These are phyloP conservation scores for Tyria jacobaeae DNA, from an alignment of 2,888 invertebrate species.

Conservation along the genomic window DNA sequence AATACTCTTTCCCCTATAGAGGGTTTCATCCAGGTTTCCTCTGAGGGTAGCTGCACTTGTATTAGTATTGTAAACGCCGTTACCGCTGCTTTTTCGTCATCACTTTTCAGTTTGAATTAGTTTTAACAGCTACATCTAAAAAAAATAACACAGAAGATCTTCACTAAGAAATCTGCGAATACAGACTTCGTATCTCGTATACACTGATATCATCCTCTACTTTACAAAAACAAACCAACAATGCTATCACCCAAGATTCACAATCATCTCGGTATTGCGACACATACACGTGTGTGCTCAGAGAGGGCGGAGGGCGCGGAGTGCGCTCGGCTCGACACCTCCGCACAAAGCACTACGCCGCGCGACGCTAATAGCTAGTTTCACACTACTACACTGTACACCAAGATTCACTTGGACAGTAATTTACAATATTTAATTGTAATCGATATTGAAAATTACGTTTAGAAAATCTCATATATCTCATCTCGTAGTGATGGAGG, in stretches of 20 bases:
- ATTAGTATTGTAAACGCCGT: too few species aligned
- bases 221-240: slow-evolving; percentile 5
- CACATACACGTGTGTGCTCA: background rate
- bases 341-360: slow-evolving; percentile 72
- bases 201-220: background rate
- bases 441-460: too few species aligned
- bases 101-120: too few species aligned
- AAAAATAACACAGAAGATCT: background rate
- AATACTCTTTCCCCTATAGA: too few species aligned
- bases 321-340: slow-evolving; percentile 78
- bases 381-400: slow-evolving; percentile 58
- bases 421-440: background rate
- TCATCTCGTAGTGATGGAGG: too few species aligned
- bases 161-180: background rate
- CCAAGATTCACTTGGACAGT: slow-evolving; percentile 47
- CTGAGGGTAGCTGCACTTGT: too few species aligned
- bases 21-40: too few species aligned
- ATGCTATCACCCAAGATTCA: slow-evolving; percentile 3
- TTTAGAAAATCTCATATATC: too few species aligned
- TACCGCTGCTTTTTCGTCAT: background rate
- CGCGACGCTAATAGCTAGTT: slow-evolving; percentile 76
- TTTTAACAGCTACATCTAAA: background rate
- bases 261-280: slow-evolving; percentile 10
- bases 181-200: background rate
- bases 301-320: slow-evolving; percentile 44